These are phyloP conservation scores for Amphipoea oculea DNA, from an alignment of 2,888 invertebrate species.

Conservation along the genomic window DNA sequence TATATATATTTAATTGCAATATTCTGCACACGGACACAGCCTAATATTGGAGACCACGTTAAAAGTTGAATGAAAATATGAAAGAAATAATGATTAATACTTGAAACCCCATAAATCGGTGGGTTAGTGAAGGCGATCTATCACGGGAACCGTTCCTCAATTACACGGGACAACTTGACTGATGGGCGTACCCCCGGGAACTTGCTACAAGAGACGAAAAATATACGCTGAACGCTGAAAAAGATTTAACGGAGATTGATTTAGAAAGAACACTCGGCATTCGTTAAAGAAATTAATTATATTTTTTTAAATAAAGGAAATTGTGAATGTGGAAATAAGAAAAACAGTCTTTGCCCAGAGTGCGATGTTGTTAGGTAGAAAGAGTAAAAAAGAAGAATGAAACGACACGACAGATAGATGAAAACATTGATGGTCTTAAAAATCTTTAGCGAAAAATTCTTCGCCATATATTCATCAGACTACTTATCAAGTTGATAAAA, in stretches of 20 bases:
- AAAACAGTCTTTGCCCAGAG: neutral
- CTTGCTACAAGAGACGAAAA: conserved; percentile 35
- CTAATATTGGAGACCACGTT: neutral
- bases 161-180: conserved; percentile 63
- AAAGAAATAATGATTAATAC: conserved; percentile 53
- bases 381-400: neutral
- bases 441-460: neutral
- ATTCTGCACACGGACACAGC: neutral
- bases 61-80: conserved; percentile 37
- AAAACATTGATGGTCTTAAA: neutral
- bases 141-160: conserved; percentile 59
- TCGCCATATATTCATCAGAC: neutral
- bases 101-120: conserved; percentile 41
- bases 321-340: neutral
- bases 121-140: conserved; percentile 54
- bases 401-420: neutral
- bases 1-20: neutral
- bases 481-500: conserved; percentile 29
- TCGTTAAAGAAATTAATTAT: conserved; percentile 7
- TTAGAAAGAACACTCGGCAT: conserved; percentile 4
- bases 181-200: conserved; percentile 52
- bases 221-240: conserved; percentile 16
- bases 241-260: conserved; percentile 36
- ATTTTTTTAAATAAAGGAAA: neutral
- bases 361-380: neutral